Evolutionary conservation across 2,888 invertebrate genomes (phyloP), one percentile per base, ranked within the genome.

Genomic region (Bugulina stolonifera): DNA sequence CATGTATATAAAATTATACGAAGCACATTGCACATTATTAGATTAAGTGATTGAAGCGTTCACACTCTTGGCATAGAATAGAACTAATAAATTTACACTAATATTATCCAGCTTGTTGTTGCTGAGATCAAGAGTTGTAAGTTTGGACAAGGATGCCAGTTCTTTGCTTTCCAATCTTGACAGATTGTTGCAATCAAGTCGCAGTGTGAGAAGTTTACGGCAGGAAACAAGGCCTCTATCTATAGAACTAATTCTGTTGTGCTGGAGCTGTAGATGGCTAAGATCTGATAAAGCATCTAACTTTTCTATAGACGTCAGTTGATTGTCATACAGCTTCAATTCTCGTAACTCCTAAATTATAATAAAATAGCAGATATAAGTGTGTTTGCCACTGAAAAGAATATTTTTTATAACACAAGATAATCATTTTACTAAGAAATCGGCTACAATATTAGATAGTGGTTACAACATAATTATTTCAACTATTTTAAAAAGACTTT

Each of bases 181-280:
- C 27, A 82, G 32, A 18, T 76, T 75, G 75, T 82, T 82, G 75
- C 78, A 80, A 75, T 82, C 81, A n/a, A 82, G 75, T 35, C 81
- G 75, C 14, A 82, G 76, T 25, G 73, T 77, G 72, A 78, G 78
- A 35, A 82, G 75, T 72, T 81, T 81, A 72, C 78, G 78, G 71
- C 78, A 75, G 3, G 54, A 55, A 1, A 71, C 73, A 29, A 82
- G 74, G 18, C 80, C 79, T 75, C 78, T 79, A 27, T 81, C 82
- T 70, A 82, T 76, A 32, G 74, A 73, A 52, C 76, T 76, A n/a
- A 82, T 79, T 73, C 77, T 76, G 69, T 82, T 82, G 73, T 82
- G 81, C 72, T 82, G 82, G 35, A 82, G 74, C 72, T 82, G 82
- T 27, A 82, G 73, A 74, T 76, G 75, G 55, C 77, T 75, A 35